phyloP scores from a whole-genome alignment of 2,113 vertebrate genomes.

The Hucho hucho region DNA sequence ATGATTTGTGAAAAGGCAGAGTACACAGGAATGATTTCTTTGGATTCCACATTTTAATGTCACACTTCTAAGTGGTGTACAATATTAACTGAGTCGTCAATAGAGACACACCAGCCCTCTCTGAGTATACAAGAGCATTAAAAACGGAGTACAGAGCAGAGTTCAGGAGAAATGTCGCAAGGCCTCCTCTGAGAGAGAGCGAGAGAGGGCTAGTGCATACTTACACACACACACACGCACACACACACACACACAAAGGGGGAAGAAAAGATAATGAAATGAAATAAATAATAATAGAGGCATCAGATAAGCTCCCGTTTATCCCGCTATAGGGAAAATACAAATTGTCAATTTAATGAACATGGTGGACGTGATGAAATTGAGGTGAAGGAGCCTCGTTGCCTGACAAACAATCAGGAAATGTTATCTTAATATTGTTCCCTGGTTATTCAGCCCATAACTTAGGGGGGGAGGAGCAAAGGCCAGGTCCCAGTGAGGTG shows the following conservation, averaged over 20 bases:
- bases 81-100: too few species aligned
- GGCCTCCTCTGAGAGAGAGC: not conserved
- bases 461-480: constrained; percentile 75
- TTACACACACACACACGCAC: too few species aligned
- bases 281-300: constrained; percentile 74
- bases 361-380: constrained; percentile 75
- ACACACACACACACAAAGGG: constrained; percentile 28
- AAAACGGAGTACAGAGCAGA: too few species aligned
- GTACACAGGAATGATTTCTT: too few species aligned
- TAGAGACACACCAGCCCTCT: too few species aligned
- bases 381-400: constrained; percentile 68
- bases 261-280: constrained; percentile 66
- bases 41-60: too few species aligned
- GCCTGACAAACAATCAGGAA: constrained; percentile 84
- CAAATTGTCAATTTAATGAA: constrained; percentile 82
- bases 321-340: constrained; percentile 76
- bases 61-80: too few species aligned
- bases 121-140: too few species aligned
- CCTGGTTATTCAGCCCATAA: constrained; percentile 88
- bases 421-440: constrained; percentile 88
- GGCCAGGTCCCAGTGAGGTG: constrained; percentile 87
- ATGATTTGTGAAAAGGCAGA: too few species aligned
- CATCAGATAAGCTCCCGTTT: constrained; percentile 76
- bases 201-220: not conserved
- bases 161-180: too few species aligned